Evolutionary conservation across 2,888 invertebrate species (phyloP), one percentile per base, ranked within the genome.

Genomic region (Fabriciana adippe): DNA sequence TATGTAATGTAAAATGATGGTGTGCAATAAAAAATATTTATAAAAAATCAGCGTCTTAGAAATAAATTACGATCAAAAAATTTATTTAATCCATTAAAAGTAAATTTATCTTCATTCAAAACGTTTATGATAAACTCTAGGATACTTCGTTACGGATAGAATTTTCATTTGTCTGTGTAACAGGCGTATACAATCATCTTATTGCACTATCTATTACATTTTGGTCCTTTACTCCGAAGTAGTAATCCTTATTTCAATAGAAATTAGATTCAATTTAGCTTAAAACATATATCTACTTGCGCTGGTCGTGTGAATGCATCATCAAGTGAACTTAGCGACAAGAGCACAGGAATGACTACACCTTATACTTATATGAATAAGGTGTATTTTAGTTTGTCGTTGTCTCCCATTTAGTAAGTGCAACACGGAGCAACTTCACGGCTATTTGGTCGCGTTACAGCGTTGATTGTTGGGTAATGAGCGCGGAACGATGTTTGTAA

Each of bases 121-220:
- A 21, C 16, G 11, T 66, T 66, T 61, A 48, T 72, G 74, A 77
- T 66, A 68, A 72, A 73, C 73, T 75, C 71, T 71, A 65, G 55
- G 70, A 71, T 65, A 72, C 78, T 78, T 77, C 75, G 78, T 86
- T 84, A 82, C 79, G 74, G 79, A 75, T 78, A 75, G 76, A 83
- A 80, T 84, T 86, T 87, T 83, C 87, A 87, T 87, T 82, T 85
- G 78, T 79, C 76, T 77, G 82, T 76, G 77, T 83, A 86, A 79
- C 78, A 78, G 79, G 77, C 86, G 85, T 86, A 78, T 76, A 79
- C 76, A 83, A 87, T 85, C 77, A 73, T 76, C 78, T 87, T 82
- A 82, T 66, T 69, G 55, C 61, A 64, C 59, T 51, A 66, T 55
- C 82, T 75, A 80, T 18, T 64, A 26, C 69, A 73, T 14, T 47